A percentile compares a stretch with the other conserved stretches of the same genome.
These are phyloP conservation scores for Scolopax mira DNA, from an alignment of 2,113 vertebrate species.

Conservation along the genomic window DNA sequence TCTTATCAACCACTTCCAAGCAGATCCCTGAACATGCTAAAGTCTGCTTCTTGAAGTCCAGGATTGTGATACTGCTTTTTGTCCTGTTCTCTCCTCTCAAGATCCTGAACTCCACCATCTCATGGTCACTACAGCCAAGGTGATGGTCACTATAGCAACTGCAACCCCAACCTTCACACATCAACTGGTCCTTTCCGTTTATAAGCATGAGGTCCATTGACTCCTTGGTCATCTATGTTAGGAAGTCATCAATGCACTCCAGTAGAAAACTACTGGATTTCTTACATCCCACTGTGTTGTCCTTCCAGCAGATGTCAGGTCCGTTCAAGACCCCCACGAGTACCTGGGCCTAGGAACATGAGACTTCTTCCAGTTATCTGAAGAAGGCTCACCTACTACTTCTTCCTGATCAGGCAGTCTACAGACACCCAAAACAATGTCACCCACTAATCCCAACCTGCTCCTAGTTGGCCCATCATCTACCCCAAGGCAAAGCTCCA, in stretches of 20 bases:
- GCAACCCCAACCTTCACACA: not conserved
- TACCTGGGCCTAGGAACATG: rapidly evolving
- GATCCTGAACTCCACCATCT: not conserved
- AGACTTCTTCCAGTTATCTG: not conserved
- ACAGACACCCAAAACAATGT: not conserved
- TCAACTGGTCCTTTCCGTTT: not conserved
- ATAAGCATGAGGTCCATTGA: not conserved
- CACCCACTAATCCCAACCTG: not conserved
- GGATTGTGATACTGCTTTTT: not conserved
- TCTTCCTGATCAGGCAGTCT: not conserved
- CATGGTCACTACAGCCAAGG: not conserved
- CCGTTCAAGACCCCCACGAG: not conserved
- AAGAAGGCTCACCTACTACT: not conserved
- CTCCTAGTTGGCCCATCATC: not conserved
- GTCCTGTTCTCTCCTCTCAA: not conserved
- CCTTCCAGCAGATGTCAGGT: not conserved
- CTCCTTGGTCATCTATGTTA: not conserved
- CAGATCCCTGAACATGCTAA: not conserved
- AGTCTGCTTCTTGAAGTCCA: not conserved
- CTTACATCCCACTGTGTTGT: not conserved
- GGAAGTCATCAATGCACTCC: not conserved
- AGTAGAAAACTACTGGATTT: not conserved
- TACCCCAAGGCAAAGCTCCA: not conserved
- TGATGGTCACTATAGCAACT: not conserved
- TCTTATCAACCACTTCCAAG: not conserved